Conservation (phyloP, 1,140 invertebrate species). For the Achatina immaculata region DNA sequence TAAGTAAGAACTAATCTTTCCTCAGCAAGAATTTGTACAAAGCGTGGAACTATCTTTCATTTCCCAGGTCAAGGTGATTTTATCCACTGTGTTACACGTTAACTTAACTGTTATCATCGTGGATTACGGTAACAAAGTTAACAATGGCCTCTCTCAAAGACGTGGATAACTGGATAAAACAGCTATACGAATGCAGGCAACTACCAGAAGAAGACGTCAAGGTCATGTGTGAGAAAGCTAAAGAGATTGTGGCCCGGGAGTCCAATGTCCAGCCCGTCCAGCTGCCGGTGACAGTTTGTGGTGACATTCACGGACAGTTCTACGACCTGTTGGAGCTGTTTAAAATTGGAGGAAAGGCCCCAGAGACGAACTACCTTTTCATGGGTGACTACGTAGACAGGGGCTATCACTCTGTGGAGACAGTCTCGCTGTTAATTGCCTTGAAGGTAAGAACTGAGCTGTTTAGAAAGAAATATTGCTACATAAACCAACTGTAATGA, state of each 20-base stretch:
- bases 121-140: neutral
- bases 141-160: constrained; percentile 73
- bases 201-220: constrained; percentile 99
- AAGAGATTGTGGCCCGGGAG: constrained; percentile 98
- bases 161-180: constrained; percentile 99
- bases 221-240: constrained; percentile 99
- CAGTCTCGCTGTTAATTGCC: constrained; percentile 96
- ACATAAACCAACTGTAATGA: neutral
- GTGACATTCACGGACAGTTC: constrained; percentile 99
- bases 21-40: too few species aligned
- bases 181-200: constrained; percentile 99
- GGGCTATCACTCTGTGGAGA: constrained; percentile 99
- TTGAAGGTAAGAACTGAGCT: constrained; percentile 82
- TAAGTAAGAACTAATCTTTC: too few species aligned
- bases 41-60: too few species aligned
- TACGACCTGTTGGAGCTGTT: constrained; percentile 99
- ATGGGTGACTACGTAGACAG: constrained; percentile 99
- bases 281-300: constrained; percentile 99
- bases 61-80: too few species aligned
- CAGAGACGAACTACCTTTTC: constrained; percentile 99
- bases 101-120: neutral
- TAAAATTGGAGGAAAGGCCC: constrained; percentile 97
- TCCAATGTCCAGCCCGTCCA: constrained; percentile 99
- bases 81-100: too few species aligned
- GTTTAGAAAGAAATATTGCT: neutral